Conservation (phyloP, 2,888 invertebrate species). For the Troides aeacus region DNA sequence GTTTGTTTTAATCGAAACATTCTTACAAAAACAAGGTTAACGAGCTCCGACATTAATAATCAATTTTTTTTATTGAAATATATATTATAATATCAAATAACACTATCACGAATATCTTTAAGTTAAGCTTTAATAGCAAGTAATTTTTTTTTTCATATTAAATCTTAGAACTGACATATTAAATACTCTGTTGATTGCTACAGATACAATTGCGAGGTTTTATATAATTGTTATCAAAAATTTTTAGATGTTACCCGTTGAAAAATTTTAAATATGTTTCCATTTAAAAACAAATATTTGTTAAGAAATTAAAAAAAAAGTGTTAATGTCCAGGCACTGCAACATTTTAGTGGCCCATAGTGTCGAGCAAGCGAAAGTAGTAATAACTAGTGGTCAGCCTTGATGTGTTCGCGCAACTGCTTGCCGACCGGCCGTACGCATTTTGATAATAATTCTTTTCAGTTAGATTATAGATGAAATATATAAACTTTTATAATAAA, state of each 20-base stretch:
- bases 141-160: no score
- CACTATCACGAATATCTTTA: background rate
- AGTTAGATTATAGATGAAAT: conserved; percentile 35
- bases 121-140: no score
- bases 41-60: background rate
- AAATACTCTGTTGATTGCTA: no score
- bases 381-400: conserved; percentile 64
- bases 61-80: background rate
- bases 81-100: background rate
- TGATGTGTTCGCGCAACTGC: conserved; percentile 48
- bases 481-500: background rate
- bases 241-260: background rate
- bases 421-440: conserved; percentile 30
- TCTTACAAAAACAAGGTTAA: conserved; percentile 1
- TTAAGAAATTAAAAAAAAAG: conserved; percentile 6
- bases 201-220: no score
- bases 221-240: background rate
- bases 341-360: conserved; percentile 48
- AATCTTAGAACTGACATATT: no score
- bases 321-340: conserved; percentile 31
- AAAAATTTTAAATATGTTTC: background rate
- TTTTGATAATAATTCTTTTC: conserved; percentile 35
- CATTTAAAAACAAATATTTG: background rate
- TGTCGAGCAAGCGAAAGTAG: conserved; percentile 65
- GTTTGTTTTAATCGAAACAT: background rate